phyloP scores from a whole-genome alignment of 35 echinoderm and acorn worm species.

The Heliocidaris tuberculata region DNA sequence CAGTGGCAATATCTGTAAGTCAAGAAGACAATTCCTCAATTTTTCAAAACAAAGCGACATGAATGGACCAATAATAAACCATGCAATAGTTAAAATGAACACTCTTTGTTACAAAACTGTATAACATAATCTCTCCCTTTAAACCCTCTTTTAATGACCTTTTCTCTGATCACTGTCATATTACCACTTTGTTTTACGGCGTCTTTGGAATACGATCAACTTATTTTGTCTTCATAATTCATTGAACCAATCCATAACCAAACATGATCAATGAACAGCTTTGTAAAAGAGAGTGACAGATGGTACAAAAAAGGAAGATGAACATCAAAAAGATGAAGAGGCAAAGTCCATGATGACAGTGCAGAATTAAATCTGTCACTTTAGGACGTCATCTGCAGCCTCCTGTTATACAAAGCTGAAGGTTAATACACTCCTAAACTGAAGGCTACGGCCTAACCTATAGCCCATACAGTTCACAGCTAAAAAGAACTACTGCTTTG shows the following conservation, averaged over 20 bases:
- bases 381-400: too few relatives aligned
- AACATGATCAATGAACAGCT: background rate
- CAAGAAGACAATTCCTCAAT: background rate
- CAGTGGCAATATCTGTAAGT: background rate
- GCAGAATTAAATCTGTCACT: background rate
- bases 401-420: too few relatives aligned
- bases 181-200: background rate
- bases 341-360: background rate
- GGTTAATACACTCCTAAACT: too few relatives aligned
- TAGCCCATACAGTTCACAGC: too few relatives aligned
- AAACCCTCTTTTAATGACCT: background rate
- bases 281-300: background rate
- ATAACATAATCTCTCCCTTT: background rate
- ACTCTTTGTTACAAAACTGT: background rate
- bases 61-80: background rate
- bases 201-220: background rate
- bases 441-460: too few relatives aligned
- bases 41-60: background rate
- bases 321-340: background rate
- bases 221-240: too few relatives aligned
- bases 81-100: background rate
- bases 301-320: background rate
- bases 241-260: too few relatives aligned
- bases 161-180: background rate
- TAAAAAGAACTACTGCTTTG: too few relatives aligned